These are phyloP conservation scores for Cephalotes varians DNA, from an alignment of 2,888 invertebrate genomes.

Conservation along the genomic window DNA sequence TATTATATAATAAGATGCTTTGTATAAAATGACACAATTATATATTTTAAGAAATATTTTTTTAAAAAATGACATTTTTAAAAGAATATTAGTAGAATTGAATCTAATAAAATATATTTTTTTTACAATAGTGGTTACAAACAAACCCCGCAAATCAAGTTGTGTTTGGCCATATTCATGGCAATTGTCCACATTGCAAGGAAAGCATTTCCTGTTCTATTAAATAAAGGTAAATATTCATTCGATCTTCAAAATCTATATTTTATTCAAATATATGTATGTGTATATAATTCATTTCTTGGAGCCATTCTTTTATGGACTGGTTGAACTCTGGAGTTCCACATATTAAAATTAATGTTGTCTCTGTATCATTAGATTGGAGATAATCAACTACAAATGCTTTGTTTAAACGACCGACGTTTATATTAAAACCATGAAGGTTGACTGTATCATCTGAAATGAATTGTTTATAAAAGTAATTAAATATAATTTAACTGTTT, in stretches of 20 bases:
- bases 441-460: slow-evolving; percentile 69
- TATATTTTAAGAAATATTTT: no score
- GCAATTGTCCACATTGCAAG: slow-evolving; percentile 81
- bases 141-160: slow-evolving; percentile 77
- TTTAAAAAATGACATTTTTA: neutral
- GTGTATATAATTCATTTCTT: slow-evolving; percentile 68
- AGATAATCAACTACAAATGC: slow-evolving; percentile 67
- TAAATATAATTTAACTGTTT: neutral
- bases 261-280: slow-evolving; percentile 74
- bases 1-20: neutral
- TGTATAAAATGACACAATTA: neutral
- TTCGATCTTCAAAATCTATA: neutral
- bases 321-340: slow-evolving; percentile 80
- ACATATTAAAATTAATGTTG: slow-evolving; percentile 82
- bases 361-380: slow-evolving; percentile 56
- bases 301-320: slow-evolving; percentile 68
- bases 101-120: neutral
- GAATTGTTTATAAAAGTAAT: slow-evolving; percentile 10
- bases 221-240: slow-evolving; percentile 39
- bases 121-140: slow-evolving; percentile 81
- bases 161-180: slow-evolving; percentile 80
- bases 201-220: slow-evolving; percentile 79
- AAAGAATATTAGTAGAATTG: neutral
- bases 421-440: slow-evolving; percentile 77
- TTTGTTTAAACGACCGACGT: slow-evolving; percentile 72